Evolutionary conservation across 2,888 invertebrate species (phyloP).

Genomic region (Leptinotarsa tumamoca): DNA sequence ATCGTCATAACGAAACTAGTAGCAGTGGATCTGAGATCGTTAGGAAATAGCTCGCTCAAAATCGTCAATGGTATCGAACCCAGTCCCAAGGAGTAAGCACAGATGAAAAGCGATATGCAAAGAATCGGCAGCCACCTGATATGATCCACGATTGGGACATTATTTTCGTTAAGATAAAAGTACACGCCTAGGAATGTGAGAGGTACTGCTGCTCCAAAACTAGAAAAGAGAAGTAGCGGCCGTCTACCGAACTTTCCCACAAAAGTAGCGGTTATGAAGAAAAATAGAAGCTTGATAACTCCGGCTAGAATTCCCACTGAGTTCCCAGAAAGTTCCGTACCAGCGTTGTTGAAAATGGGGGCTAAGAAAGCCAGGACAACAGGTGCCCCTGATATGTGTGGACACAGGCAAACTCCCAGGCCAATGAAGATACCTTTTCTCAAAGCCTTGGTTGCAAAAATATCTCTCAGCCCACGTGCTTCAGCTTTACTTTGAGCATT

Average conservation of each 20-base stretch:
- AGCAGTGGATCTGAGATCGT: neutral
- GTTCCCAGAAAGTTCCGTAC: neutral
- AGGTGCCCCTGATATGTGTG: neutral
- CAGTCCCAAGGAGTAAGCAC: neutral
- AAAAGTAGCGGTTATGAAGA: neutral
- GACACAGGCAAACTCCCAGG: neutral
- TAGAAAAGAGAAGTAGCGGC: neutral
- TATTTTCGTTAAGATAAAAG: too few relatives aligned
- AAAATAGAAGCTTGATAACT: neutral
- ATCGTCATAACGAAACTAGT: neutral
- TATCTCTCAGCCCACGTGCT: neutral
- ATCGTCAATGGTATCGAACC: neutral
- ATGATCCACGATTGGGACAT: too few relatives aligned
- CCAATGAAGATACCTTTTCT: neutral
- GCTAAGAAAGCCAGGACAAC: neutral
- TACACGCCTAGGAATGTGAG: neutral
- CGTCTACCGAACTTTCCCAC: neutral
- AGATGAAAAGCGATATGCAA: neutral
- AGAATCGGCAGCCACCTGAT: neutral
- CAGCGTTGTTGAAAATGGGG: neutral
- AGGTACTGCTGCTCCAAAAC: neutral
- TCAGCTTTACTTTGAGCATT: conserved; percentile 67
- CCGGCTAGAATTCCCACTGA: neutral
- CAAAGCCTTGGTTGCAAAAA: neutral
- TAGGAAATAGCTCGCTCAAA: neutral